These are phyloP conservation scores for Talpa occidentalis DNA, from an alignment of 2,113 vertebrate genomes.

Conservation along the genomic window DNA sequence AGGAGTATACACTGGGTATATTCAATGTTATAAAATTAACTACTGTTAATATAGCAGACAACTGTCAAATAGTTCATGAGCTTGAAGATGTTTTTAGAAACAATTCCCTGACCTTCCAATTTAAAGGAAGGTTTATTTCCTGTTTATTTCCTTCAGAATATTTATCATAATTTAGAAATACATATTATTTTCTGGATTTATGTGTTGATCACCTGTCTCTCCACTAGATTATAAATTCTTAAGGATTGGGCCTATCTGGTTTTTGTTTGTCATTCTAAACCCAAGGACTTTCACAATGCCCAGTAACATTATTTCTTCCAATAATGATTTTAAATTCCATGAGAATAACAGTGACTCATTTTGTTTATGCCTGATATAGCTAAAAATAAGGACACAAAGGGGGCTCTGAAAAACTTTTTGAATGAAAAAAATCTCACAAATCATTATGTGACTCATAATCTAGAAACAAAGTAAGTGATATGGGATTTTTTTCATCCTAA, in stretches of 20 bases:
- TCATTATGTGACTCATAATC: neutral
- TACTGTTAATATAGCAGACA: neutral
- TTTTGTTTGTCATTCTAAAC: neutral
- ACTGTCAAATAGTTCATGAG: neutral
- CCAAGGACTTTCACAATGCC: neutral
- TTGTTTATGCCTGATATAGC: conserved; percentile 1
- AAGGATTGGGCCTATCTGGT: neutral
- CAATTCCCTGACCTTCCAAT: neutral
- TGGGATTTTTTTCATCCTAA: neutral
- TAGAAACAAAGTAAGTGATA: neutral
- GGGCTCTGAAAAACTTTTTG: neutral
- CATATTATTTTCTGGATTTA: neutral
- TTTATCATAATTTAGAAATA: neutral
- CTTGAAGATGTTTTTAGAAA: conserved; percentile 12
- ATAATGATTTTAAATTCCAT: neutral
- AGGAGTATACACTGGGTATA: neutral
- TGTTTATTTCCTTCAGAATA: neutral
- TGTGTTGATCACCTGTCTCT: neutral
- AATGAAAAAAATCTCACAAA: conserved; percentile 5
- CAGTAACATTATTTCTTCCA: neutral
- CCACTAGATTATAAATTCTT: neutral
- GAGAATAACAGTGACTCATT: neutral
- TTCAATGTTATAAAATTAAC: neutral
- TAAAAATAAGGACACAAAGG: neutral
- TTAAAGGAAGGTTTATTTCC: too few species aligned